These are phyloP conservation scores for Drosophila equinoxialis DNA, from an alignment of 1,140 invertebrate genomes.

Conservation along the genomic window DNA sequence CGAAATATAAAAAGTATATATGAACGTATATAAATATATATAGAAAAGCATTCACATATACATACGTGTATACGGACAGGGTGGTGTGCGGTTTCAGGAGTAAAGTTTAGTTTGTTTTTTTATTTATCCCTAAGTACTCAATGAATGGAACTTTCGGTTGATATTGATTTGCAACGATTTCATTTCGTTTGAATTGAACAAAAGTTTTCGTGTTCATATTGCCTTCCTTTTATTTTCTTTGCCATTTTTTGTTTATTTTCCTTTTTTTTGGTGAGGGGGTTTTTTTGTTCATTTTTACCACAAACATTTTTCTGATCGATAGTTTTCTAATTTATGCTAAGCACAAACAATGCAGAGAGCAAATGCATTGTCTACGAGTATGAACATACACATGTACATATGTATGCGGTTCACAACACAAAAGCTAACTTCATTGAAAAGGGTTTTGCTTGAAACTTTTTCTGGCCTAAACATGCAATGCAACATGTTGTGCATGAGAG, in stretches of 20 bases:
- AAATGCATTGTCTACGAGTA: conserved; percentile 11
- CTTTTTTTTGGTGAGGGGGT: background rate
- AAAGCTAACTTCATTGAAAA: conserved; percentile 27
- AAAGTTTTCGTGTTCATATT: conserved; percentile 18
- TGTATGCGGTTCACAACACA: conserved; percentile 10
- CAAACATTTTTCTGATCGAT: conserved; percentile 55
- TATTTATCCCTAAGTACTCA: conserved; percentile 40
- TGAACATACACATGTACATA: background rate
- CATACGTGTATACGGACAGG: conserved; percentile 2
- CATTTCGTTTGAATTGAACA: conserved; percentile 11
- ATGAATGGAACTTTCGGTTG: background rate
- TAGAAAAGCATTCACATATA: background rate
- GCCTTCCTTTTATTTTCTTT: background rate
- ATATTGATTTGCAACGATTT: conserved; percentile 17
- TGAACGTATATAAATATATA: background rate
- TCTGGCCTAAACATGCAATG: conserved; percentile 27
- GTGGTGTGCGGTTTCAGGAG: conserved; percentile 6
- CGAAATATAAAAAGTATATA: conserved; percentile 18
- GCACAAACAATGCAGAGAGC: conserved; percentile 41
- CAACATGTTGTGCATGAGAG: conserved; percentile 43
- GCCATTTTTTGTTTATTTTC: background rate
- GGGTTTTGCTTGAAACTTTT: conserved; percentile 39
- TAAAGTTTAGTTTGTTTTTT: conserved; percentile 53
- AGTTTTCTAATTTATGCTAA: conserved; percentile 68
- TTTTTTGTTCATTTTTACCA: conserved; percentile 50